Base-by-base conservation (phyloP, 1,140 invertebrate genomes). In the Drosophila repleta region DNA sequence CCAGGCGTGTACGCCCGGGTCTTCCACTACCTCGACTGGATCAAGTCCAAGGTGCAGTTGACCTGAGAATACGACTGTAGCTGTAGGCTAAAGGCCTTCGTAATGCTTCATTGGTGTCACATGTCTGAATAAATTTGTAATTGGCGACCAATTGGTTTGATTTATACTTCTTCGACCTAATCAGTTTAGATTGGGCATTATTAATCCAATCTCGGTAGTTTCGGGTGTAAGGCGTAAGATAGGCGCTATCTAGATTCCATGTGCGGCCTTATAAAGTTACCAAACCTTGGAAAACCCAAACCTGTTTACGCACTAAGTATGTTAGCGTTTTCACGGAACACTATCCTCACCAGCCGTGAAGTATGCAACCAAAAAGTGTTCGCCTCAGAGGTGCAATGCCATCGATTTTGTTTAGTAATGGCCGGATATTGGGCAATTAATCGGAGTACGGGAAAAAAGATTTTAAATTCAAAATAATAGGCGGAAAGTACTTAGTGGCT, bases 1-100 rank as follows among this genome's bases (percentile, higher is more conserved):
- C 95, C 95, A 0, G 95, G 95, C 0, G 94, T 96, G 11, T 96
- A 96, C 81, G 94, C 95, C 0, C 93, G 94, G 51, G 93, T 96
- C 7, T 92, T 93, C 0, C 76, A 91, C 39, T 93, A 93, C 45
- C 64, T 72, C 6, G 21, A 89, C 39, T 95, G 92, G 92, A 74
- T 92, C 20, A 65, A 76, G 24, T 64, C 56, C 1, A 68, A 72
- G 26, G 15, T 67, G 2, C 46, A 41, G 1, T 8, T 21, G 13
- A 5, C 39, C 17, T 51, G 8, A n/a, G 29, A 51, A 17, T 15
- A 7, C 18, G 15, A 10, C 18, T n/a, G n/a, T n/a, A 20, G 20
- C 7, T 17, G 5, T 41, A 17, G 15, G 5, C 15, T 8, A n/a
- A 17, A 35, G 13, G 15, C 15, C 5, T 7, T 17, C 5, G 39